These are phyloP conservation scores for Hoplodrina ambigua DNA, from an alignment of 2,888 invertebrate species.

Conservation along the genomic window DNA sequence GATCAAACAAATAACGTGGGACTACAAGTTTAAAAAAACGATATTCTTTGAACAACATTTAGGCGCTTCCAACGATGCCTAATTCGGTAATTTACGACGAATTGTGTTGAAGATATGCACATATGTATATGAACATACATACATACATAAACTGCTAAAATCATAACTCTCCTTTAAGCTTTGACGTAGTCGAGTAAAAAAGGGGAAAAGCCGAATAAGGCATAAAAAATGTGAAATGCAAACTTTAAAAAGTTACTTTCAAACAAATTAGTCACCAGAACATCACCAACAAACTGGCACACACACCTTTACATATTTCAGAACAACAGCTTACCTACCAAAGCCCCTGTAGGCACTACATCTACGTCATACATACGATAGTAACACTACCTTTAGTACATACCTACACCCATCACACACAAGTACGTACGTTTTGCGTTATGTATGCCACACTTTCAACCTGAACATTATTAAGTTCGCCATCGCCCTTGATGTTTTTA, in stretches of 20 bases:
- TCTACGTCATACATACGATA: constrained; percentile 4
- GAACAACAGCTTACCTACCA: constrained; percentile 16
- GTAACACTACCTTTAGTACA: neutral
- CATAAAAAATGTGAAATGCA: too few species aligned
- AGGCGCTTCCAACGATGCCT: too few species aligned
- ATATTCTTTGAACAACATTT: too few species aligned
- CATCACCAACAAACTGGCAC: neutral
- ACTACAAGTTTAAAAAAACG: too few species aligned
- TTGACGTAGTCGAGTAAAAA: too few species aligned
- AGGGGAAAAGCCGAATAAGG: too few species aligned
- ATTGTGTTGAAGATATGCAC: too few species aligned
- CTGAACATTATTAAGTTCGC: constrained; percentile 62
- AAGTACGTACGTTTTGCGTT: neutral
- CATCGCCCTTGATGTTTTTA: constrained; percentile 64
- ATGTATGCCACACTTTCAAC: constrained; percentile 50
- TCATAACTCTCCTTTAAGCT: too few species aligned
- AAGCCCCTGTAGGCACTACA: constrained; percentile 22
- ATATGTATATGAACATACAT: too few species aligned
- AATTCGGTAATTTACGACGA: too few species aligned
- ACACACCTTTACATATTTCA: constrained; percentile 8
- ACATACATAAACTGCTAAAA: too few species aligned
- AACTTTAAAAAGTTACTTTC: neutral
- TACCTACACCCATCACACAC: neutral
- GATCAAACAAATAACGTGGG: too few species aligned
- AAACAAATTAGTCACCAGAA: neutral